Evolutionary conservation across 2,113 vertebrate genomes (phyloP).

Genomic region (Cyanocitta stelleri): DNA sequence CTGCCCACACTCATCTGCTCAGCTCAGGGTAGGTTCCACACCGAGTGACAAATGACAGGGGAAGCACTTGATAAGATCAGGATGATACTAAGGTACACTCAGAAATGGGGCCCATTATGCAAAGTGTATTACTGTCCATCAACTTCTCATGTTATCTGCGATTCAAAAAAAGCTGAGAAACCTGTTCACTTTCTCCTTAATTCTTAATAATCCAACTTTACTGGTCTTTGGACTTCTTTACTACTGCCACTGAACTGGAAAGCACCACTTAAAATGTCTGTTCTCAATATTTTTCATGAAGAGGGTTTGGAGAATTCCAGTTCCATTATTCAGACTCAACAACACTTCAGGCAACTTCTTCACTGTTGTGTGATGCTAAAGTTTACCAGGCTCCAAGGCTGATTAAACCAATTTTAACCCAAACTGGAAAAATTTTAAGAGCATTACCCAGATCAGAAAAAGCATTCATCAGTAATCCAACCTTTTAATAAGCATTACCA

Average conservation of each 20-base stretch:
- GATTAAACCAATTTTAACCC: not conserved
- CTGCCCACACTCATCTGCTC: not conserved
- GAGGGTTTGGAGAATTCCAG: not conserved
- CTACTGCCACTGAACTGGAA: not conserved
- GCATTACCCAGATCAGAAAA: not conserved
- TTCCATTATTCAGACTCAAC: not conserved
- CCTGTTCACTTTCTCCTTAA: not conserved
- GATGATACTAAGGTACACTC: not conserved
- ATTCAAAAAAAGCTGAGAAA: not conserved
- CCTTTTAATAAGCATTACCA: not conserved
- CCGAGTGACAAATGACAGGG: not conserved
- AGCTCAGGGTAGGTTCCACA: rapidly evolving
- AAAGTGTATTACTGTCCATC: not conserved
- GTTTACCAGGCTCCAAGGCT: not conserved
- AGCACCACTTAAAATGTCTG: not conserved
- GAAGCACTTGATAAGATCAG: not conserved
- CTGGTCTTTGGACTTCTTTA: not conserved
- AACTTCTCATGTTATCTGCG: not conserved
- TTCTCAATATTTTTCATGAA: not conserved
- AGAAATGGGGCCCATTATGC: not conserved
- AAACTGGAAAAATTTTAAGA: not conserved
- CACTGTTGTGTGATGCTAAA: not conserved
- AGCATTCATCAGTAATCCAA: not conserved
- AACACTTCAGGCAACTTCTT: not conserved
- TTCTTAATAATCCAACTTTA: not conserved